These are phyloP conservation scores for Himalopsyche anomala DNA, from an alignment of 2,888 invertebrate genomes.

Conservation along the genomic window DNA sequence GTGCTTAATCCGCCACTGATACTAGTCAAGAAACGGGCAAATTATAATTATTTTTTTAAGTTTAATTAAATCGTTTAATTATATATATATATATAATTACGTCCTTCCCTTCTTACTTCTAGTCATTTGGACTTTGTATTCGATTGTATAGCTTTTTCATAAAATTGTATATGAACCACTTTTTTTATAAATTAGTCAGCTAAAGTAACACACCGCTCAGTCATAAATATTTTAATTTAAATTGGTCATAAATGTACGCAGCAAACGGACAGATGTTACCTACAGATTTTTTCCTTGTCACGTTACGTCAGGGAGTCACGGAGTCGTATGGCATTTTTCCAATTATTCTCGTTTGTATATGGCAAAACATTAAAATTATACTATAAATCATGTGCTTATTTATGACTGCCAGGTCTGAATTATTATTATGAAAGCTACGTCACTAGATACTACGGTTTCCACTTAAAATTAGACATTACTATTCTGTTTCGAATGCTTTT, in stretches of 20 bases:
- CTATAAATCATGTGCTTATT: constrained; percentile 33
- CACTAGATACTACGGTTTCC: background rate
- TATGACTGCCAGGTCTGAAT: constrained; percentile 32
- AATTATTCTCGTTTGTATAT: background rate
- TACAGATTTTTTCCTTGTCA: background rate
- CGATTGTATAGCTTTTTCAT: too few relatives aligned
- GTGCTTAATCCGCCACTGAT: too few relatives aligned
- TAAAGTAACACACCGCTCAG: too few relatives aligned
- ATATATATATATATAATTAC: too few relatives aligned
- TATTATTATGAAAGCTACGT: background rate
- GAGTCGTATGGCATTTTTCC: constrained; percentile 4
- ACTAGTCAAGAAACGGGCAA: too few relatives aligned
- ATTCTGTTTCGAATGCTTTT: background rate
- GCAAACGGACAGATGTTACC: background rate
- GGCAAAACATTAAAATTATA: background rate
- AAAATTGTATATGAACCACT: too few relatives aligned
- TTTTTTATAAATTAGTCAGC: too few relatives aligned
- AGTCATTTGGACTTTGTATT: too few relatives aligned
- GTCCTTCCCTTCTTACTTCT: too few relatives aligned
- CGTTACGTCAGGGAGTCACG: constrained; percentile 1
- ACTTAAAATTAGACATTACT: constrained; percentile 28
- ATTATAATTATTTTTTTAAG: too few relatives aligned
- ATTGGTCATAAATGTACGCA: constrained; percentile 6
- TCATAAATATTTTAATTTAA: too few relatives aligned
- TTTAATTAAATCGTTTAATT: too few relatives aligned